These are phyloP conservation scores for Montifringilla adamsi DNA, from an alignment of 2,113 vertebrate genomes.

Conservation along the genomic window DNA sequence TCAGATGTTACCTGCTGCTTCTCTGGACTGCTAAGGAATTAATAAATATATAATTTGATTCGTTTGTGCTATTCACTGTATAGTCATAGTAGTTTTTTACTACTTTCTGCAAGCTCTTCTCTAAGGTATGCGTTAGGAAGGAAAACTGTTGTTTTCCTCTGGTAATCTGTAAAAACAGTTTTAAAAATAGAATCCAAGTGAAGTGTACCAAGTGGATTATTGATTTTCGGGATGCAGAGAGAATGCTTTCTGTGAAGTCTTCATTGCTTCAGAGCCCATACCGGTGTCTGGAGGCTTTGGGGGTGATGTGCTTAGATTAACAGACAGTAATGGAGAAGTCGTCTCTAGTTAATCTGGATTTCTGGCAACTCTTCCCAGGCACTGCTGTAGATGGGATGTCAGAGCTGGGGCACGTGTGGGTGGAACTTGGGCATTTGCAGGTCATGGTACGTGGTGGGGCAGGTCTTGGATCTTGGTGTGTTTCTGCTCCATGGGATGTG, in stretches of 20 bases:
- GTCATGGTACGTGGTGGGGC: rapidly evolving
- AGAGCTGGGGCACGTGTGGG: neutral
- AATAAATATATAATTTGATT: neutral
- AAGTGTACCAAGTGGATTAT: neutral
- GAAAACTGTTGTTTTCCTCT: neutral
- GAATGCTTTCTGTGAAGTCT: neutral
- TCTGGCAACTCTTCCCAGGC: neutral
- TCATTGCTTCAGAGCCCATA: neutral
- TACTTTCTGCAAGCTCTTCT: neutral
- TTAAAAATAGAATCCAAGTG: conserved; percentile 21
- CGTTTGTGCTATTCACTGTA: neutral
- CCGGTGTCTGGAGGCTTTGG: neutral
- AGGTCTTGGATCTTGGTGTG: rapidly evolving
- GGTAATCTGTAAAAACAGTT: conserved; percentile 13
- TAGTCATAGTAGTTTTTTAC: neutral
- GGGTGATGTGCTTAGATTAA: neutral
- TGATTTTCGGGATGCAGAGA: neutral
- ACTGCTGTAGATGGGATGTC: neutral
- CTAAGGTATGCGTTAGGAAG: neutral
- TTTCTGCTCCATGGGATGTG: neutral
- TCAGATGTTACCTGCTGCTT: neutral
- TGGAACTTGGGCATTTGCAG: neutral
- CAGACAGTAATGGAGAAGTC: neutral
- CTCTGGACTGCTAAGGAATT: neutral
- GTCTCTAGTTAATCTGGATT: neutral